Base-by-base conservation (phyloP, 2,113 vertebrate genomes). In the Chloropsis hardwickii region DNA sequence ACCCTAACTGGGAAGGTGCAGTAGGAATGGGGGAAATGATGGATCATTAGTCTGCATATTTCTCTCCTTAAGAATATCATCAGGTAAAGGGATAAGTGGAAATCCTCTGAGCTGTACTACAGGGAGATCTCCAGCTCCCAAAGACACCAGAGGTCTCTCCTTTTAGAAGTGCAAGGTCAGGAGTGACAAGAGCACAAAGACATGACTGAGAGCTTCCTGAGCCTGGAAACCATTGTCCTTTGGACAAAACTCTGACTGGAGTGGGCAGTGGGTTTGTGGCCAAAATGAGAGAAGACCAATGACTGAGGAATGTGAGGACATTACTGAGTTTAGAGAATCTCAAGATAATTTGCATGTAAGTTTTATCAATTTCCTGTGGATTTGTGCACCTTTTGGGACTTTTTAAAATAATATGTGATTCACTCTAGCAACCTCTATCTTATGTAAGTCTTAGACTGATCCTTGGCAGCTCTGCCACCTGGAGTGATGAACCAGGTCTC, bases 331-430 rank as follows among this genome's bases (percentile, higher is more conserved):
- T 74, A 51, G 33, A 73, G 81, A 95, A 62, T 39, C n/a, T 61
- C 74, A 50, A 45, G 50, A 58, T 39, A 61, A 35, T 50, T 87
- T 91, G 50, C 47, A 5, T 61, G 20, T 11, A 60, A 53, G 35
- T 85, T 79, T 72, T 76, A 54, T 61, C 29, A 39, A 5, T 81
- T 80, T 91, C 53, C 74, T 90, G 17, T 58, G 60, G 25, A 45
- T 81, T 61, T 72, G 29, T 82, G 8, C 72, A 35, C 45, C 50
- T 83, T 65, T 83, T 3, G 50, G 44, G 54, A 44, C 74, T 91
- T 94, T 62, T 80, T 82, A 88, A 93, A 95, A 92, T 92, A 94
- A 48, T 28, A 33, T 11, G 29, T 91, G 90, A 91, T 90, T 96
- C 82, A 91, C 24, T 80, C 42, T 37, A 57, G 53, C 85, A 88